A percentile compares a stretch with the other conserved stretches of the same genome.
These are phyloP conservation scores for Rhinella marina DNA, from an alignment of 2,797 vertebrate species.

Conservation along the genomic window DNA sequence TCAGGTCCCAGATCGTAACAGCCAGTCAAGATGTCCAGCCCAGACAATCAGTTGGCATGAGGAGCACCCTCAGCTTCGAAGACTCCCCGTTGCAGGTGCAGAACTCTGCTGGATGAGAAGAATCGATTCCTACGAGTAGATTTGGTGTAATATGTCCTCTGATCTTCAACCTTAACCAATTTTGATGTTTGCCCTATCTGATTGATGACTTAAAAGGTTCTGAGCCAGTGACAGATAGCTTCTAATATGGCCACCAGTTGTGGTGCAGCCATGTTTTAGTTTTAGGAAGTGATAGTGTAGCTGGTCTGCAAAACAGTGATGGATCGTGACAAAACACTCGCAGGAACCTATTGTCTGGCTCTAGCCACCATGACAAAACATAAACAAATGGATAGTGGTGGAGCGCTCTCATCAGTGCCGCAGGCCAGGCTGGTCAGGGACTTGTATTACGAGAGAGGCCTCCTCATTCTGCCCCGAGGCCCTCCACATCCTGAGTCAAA, in stretches of 20 bases:
- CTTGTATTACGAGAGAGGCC: conserved; percentile 50
- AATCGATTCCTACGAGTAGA: background rate
- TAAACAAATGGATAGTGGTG: conserved; percentile 52
- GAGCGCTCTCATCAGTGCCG: background rate
- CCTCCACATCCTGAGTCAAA: conserved; percentile 47
- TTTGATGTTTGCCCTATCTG: conserved; percentile 31
- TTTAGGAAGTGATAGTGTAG: conserved; percentile 59
- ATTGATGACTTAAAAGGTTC: conserved; percentile 53
- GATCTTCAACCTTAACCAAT: conserved; percentile 43
- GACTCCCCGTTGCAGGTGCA: too few relatives aligned
- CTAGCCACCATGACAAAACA: conserved; percentile 38
- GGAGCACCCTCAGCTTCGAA: too few relatives aligned
- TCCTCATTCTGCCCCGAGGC: conserved; percentile 50
- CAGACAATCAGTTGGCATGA: too few relatives aligned
- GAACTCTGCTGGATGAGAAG: too few relatives aligned
- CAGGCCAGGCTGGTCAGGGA: background rate
- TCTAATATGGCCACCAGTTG: conserved; percentile 35
- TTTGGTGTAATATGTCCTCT: conserved; percentile 27
- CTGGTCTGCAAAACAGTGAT: conserved; percentile 40
- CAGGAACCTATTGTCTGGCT: conserved; percentile 43
- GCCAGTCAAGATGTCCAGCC: too few relatives aligned
- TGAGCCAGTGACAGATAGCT: conserved; percentile 40
- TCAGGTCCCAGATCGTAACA: too few relatives aligned
- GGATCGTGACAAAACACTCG: conserved; percentile 52
- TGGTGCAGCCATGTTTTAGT: conserved; percentile 37